These are phyloP conservation scores for Chymomyza costata DNA, from an alignment of 1,140 invertebrate genomes.

Conservation along the genomic window DNA sequence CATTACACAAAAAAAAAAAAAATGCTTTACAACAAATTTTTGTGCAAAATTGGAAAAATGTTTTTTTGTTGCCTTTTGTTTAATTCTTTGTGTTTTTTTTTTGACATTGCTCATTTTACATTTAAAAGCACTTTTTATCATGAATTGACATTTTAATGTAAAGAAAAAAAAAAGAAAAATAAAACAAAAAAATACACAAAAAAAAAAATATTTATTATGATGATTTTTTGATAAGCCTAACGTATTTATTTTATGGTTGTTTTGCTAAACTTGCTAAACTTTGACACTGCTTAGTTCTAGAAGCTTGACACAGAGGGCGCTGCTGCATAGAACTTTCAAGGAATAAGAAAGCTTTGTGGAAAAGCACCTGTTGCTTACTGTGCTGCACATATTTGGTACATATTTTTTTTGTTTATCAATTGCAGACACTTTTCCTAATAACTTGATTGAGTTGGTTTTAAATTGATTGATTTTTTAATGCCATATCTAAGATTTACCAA, in stretches of 20 bases:
- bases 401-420: too few relatives aligned
- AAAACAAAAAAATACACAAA: too few relatives aligned
- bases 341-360: slow-evolving; percentile 37
- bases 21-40: too few relatives aligned
- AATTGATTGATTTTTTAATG: too few relatives aligned
- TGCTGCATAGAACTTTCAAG: slow-evolving; percentile 22
- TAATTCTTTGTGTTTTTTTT: too few relatives aligned
- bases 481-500: too few relatives aligned
- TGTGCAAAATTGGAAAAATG: slow-evolving; percentile 1
- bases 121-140: slow-evolving; percentile 36
- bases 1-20: slow-evolving; percentile 18
- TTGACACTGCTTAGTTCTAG: slow-evolving; percentile 6
- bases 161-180: too few relatives aligned
- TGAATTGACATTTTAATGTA: slow-evolving; percentile 10
- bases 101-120: slow-evolving; percentile 22
- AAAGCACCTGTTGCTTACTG: slow-evolving; percentile 52
- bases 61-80: slow-evolving; percentile 9
- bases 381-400: too few relatives aligned
- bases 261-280: slow-evolving; percentile 27
- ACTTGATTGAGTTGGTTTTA: too few relatives aligned
- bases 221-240: slow-evolving; percentile 7
- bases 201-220: too few relatives aligned
- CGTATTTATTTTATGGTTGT: slow-evolving; percentile 12
- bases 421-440: too few relatives aligned
- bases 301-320: slow-evolving; percentile 47